Evolutionary conservation across 1,140 invertebrate species (phyloP).

Genomic region (Ips nitidus): DNA sequence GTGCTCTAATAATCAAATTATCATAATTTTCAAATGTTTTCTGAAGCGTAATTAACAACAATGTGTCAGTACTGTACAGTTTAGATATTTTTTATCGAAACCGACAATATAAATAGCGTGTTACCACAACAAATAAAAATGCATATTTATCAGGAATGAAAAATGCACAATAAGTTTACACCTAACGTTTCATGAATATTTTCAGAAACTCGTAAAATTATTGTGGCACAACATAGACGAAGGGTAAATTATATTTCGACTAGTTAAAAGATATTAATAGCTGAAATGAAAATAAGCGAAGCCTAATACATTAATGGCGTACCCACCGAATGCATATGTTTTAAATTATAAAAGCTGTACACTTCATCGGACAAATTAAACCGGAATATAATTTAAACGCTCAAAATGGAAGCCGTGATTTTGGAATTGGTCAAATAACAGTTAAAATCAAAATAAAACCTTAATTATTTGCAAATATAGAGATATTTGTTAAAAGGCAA

Average conservation of each 20-base stretch:
- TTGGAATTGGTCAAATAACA: constrained; percentile 10
- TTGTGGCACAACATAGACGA: too few relatives aligned
- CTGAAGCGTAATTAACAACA: too few relatives aligned
- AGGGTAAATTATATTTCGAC: constrained; percentile 9
- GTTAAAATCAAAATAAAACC: constrained; percentile 29
- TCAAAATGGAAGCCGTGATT: constrained; percentile 20
- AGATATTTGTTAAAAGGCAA: constrained; percentile 23
- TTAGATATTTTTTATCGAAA: too few relatives aligned
- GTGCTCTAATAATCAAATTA: too few relatives aligned
- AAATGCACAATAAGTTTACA: too few relatives aligned
- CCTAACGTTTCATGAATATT: too few relatives aligned
- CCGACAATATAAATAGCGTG: too few relatives aligned
- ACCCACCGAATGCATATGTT: constrained; percentile 11
- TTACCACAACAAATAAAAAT: too few relatives aligned
- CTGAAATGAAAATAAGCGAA: constrained; percentile 13
- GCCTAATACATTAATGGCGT: constrained; percentile 8
- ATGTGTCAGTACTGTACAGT: too few relatives aligned
- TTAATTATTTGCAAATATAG: constrained; percentile 22
- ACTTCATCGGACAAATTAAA: constrained; percentile 25
- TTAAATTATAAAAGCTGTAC: constrained; percentile 24
- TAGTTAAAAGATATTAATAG: not conserved
- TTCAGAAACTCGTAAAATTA: too few relatives aligned
- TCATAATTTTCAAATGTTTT: too few relatives aligned
- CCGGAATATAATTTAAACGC: constrained; percentile 20
- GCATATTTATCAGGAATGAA: too few relatives aligned